phyloP scores from a whole-genome alignment of 2,797 vertebrate genomes.

The Anableps anableps region DNA sequence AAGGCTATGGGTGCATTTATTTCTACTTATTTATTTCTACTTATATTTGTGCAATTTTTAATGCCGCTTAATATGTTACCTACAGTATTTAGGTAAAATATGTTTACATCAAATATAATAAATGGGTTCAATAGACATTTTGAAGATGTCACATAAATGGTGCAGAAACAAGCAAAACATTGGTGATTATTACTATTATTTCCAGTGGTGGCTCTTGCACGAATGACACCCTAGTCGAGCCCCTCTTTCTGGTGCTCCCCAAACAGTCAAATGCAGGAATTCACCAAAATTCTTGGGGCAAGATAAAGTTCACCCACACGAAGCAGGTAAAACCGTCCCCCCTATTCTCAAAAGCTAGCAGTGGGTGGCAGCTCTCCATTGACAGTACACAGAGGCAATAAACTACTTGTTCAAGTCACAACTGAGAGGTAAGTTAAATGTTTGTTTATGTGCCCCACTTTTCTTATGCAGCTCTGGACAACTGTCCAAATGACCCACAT shows the following conservation, averaged over 20 bases:
- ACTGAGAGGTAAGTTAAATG: no score
- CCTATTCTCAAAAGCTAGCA: no score
- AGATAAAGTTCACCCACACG: background rate
- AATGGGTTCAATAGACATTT: background rate
- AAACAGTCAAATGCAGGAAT: background rate
- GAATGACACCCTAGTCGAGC: background rate
- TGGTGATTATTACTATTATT: no score
- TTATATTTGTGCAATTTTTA: background rate
- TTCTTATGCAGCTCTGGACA: background rate
- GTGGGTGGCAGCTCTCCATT: background rate
- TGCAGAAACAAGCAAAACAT: background rate
- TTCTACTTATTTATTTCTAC: no score
- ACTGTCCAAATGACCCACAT: background rate
- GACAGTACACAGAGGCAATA: no score
- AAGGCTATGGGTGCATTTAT: background rate
- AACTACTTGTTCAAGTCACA: no score
- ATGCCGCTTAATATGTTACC: background rate
- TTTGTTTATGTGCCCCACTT: background rate
- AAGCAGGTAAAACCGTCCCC: background rate
- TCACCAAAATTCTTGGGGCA: background rate
- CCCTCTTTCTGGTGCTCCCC: background rate
- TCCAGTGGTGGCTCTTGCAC: background rate
- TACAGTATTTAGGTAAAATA: background rate
- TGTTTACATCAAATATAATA: background rate
- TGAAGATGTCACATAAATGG: background rate